A percentile compares a stretch with the other conserved stretches of the same genome.
Evolutionary conservation across 2,797 vertebrate species (phyloP).

Genomic region (Thaleichthys pacificus): DNA sequence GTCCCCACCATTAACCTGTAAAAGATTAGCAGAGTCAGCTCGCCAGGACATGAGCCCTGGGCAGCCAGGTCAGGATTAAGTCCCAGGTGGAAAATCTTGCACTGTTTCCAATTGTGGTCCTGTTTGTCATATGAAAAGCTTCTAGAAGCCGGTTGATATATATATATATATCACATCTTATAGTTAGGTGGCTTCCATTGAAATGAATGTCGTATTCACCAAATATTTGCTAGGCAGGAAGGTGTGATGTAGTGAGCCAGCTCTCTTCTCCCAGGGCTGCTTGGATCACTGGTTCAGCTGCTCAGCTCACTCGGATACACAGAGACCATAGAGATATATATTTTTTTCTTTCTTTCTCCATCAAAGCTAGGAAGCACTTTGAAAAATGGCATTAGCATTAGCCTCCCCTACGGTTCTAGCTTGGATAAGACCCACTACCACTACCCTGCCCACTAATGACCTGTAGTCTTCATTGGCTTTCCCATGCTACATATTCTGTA

Average conservation of each 20-base stretch:
- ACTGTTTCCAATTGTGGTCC: constrained; percentile 18
- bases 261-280: background rate
- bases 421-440: constrained; percentile 8
- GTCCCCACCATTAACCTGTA: background rate
- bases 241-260: background rate
- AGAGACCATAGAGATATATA: background rate
- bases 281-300: too few relatives aligned
- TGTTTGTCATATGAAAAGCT: background rate
- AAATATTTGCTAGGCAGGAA: background rate
- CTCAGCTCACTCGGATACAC: background rate
- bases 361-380: constrained; percentile 47
- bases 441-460: background rate
- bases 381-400: constrained; percentile 1
- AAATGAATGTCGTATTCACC: constrained; percentile 9
- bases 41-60: background rate
- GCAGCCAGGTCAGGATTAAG: background rate
- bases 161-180: background rate
- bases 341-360: background rate
- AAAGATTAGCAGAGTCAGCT: background rate
- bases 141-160: background rate
- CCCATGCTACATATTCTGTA: constrained; percentile 11
- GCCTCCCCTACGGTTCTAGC: background rate
- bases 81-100: constrained; percentile 13
- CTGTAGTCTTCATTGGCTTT: background rate
- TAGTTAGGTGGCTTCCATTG: background rate